These are phyloP conservation scores for Neosalanx taihuensis DNA, from an alignment of 2,797 vertebrate genomes.

Conservation along the genomic window DNA sequence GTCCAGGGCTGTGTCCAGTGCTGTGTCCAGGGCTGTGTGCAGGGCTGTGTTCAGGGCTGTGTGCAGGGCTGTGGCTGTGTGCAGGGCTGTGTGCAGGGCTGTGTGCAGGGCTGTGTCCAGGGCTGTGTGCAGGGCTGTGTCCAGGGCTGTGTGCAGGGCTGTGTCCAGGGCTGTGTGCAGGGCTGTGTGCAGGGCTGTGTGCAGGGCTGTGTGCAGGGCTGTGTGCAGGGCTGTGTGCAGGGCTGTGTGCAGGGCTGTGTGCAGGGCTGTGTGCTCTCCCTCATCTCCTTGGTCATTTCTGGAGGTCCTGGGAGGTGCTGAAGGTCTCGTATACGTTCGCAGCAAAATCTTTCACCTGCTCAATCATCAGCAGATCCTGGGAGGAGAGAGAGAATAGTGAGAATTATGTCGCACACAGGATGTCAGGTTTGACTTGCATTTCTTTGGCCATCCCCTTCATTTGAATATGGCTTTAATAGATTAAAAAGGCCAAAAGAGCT, in stretches of 20 bases:
- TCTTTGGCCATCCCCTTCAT: too few relatives aligned
- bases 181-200: neutral
- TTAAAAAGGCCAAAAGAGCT: too few relatives aligned
- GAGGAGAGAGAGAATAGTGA: slow-evolving; percentile 12
- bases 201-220: neutral
- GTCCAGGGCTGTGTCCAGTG: too few relatives aligned
- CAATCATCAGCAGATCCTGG: slow-evolving; percentile 91
- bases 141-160: too few relatives aligned
- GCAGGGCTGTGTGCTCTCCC: neutral
- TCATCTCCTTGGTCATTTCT: slow-evolving; percentile 64
- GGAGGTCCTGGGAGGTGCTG: slow-evolving; percentile 82
- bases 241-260: neutral
- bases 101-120: neutral
- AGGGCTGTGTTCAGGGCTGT: too few relatives aligned
- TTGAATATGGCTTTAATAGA: too few relatives aligned
- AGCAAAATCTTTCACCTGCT: slow-evolving; percentile 95
- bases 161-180: too few relatives aligned
- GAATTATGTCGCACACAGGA: neutral
- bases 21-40: too few relatives aligned
- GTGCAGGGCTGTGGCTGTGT: too few relatives aligned
- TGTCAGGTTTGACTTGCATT: too few relatives aligned
- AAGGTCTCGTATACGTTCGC: slow-evolving; percentile 96
- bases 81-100: neutral
- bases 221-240: neutral
- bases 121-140: neutral